phyloP scores from a whole-genome alignment of 2,797 vertebrate genomes.

The Coregonus sp. region DNA sequence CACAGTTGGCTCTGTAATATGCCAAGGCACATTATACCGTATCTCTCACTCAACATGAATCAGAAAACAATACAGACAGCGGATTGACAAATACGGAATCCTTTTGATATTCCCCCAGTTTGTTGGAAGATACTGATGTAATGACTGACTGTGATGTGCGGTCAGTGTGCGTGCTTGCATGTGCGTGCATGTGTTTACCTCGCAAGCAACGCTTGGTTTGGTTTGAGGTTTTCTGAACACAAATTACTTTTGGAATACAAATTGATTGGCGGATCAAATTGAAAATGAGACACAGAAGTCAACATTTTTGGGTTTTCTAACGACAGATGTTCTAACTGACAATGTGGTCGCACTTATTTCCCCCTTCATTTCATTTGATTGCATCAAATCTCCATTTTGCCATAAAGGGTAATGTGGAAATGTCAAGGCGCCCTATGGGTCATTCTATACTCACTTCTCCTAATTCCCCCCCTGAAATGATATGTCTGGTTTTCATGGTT shows the following conservation, averaged over 20 bases:
- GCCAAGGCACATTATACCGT: too few relatives aligned
- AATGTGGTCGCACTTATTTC: too few relatives aligned
- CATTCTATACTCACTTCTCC: neutral
- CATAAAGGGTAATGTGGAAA: conserved; percentile 3
- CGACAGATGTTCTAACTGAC: too few relatives aligned
- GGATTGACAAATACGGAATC: neutral
- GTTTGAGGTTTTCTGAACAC: neutral
- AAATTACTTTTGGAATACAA: neutral
- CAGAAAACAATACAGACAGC: neutral
- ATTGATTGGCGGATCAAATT: neutral
- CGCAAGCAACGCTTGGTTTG: too few relatives aligned
- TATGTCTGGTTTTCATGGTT: neutral
- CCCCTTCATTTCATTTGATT: neutral
- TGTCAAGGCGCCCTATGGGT: conserved; percentile 22
- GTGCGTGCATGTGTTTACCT: too few relatives aligned
- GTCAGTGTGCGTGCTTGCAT: neutral
- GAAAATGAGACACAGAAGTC: neutral
- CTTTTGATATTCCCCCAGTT: neutral
- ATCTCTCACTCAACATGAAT: neutral
- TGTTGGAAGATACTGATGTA: too few relatives aligned
- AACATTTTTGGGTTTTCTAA: neutral
- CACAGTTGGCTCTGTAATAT: neutral
- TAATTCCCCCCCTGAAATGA: neutral
- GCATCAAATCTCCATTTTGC: conserved; percentile 16
- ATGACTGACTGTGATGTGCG: too few relatives aligned